Evolutionary conservation across 2,888 invertebrate species (phyloP).

Genomic region (Lasioglossum malachurum): DNA sequence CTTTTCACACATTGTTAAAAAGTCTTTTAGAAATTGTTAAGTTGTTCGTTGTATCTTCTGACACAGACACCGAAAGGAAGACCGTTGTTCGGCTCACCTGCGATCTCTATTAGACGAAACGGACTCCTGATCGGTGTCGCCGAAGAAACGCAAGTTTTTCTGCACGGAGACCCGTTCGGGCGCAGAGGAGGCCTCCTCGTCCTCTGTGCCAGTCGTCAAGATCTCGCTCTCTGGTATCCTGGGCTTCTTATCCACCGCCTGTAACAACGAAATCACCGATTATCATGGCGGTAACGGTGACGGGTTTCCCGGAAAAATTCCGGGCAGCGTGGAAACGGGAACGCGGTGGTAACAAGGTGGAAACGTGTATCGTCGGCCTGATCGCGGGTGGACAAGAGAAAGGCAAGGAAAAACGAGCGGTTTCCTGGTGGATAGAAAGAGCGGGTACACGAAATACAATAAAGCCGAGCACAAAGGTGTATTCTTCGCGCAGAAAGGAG

Average conservation of each 20-base stretch:
- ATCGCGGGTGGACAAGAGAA: conserved; percentile 9
- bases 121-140: conserved; percentile 93
- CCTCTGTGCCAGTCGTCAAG: conserved; percentile 87
- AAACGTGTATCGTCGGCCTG: conserved; percentile 15
- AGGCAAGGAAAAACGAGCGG: neutral
- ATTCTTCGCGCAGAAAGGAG: conserved; percentile 67
- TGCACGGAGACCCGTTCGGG: conserved; percentile 82
- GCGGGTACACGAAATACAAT: conserved; percentile 29
- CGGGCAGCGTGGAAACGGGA: neutral
- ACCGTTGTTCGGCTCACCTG: conserved; percentile 70
- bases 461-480: conserved; percentile 63
- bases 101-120: conserved; percentile 81
- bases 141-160: conserved; percentile 93
- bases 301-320: neutral
- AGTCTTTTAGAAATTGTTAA: too few relatives aligned
- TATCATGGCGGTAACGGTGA: neutral
- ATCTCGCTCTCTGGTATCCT: conserved; percentile 83
- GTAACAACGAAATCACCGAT: conserved; percentile 53
- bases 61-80: neutral
- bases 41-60: neutral
- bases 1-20: too few relatives aligned
- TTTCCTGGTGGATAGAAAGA: neutral
- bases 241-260: conserved; percentile 81
- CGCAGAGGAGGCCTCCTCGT: conserved; percentile 85
- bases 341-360: neutral